Evolutionary conservation across 2,888 invertebrate species (phyloP).

Genomic region (Cosmia trapezina): DNA sequence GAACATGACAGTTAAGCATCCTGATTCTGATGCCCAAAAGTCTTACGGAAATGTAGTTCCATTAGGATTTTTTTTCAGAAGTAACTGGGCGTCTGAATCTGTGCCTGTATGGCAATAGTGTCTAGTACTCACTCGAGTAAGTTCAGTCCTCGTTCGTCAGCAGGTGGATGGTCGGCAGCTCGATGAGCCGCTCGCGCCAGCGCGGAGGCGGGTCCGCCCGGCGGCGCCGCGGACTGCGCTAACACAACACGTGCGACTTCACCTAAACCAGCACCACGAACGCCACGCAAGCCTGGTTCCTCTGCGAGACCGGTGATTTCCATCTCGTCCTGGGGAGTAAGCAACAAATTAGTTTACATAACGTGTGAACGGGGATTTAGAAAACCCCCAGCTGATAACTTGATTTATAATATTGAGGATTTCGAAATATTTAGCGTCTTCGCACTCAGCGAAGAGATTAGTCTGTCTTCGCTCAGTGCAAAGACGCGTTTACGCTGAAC

Average conservation of each 20-base stretch:
- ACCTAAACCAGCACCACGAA: conserved; percentile 85
- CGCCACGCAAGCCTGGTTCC: conserved; percentile 92
- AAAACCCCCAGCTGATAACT: not conserved
- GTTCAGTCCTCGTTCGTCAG: conserved; percentile 90
- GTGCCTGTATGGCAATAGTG: not conserved
- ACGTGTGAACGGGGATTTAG: no score
- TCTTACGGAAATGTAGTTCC: not conserved
- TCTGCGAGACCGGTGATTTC: conserved; percentile 97
- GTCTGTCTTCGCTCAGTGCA: no score
- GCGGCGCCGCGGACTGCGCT: conserved; percentile 80
- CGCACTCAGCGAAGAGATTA: no score
- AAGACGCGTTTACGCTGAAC: no score
- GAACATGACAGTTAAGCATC: no score
- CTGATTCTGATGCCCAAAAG: not conserved
- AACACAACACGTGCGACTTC: conserved; percentile 94
- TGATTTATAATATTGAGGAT: not conserved
- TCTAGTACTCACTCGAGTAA: conserved; percentile 90
- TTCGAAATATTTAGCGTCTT: not conserved
- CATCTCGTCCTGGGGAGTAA: conserved; percentile 93
- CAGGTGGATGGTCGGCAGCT: conserved; percentile 73
- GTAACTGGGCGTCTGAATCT: no score
- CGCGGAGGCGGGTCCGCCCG: conserved; percentile 84
- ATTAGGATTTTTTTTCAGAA: not conserved
- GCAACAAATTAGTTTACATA: not conserved
- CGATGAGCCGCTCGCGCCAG: conserved; percentile 93